phyloP scores from a whole-genome alignment of 2,797 vertebrate genomes.

The Enteromius anoplus region DNA sequence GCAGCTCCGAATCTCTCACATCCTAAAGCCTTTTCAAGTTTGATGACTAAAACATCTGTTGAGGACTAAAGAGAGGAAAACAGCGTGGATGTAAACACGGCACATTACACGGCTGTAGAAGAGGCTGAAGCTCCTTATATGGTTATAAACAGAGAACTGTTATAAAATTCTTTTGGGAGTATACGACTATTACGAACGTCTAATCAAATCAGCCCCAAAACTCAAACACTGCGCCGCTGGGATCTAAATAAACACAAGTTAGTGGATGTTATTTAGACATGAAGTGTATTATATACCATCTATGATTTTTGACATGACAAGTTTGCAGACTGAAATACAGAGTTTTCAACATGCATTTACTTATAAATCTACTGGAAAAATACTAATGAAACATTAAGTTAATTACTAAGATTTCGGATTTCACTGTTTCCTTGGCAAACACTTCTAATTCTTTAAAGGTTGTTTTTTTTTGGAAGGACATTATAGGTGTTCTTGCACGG shows the following conservation, averaged over 20 bases:
- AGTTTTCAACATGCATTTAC: not conserved
- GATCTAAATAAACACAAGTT: slow-evolving; percentile 5
- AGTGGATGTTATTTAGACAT: not conserved
- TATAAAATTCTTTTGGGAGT: slow-evolving; percentile 25
- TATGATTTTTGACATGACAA: slow-evolving; percentile 24
- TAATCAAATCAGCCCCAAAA: not conserved
- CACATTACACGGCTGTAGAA: slow-evolving; percentile 19
- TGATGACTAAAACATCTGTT: slow-evolving; percentile 28
- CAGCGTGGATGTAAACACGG: slow-evolving; percentile 5
- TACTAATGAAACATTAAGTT: not conserved
- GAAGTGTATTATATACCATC: not conserved
- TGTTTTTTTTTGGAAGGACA: not conserved
- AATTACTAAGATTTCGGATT: not conserved
- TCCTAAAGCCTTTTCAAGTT: not conserved
- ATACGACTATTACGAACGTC: not conserved
- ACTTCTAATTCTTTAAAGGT: not conserved
- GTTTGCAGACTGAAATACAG: not conserved
- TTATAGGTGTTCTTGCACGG: not conserved
- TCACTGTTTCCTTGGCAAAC: not conserved
- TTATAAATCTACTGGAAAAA: not conserved
- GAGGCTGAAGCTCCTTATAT: slow-evolving; percentile 14
- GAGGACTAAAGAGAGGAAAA: slow-evolving; percentile 7
- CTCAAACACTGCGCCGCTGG: not conserved
- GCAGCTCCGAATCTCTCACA: slow-evolving; percentile 40
- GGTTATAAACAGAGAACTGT: slow-evolving; percentile 43